A percentile compares a stretch with the other conserved stretches of the same genome.
Conservation (phyloP, 2,113 vertebrate genomes). For the rat (Rattus norvegicus) region DNA sequence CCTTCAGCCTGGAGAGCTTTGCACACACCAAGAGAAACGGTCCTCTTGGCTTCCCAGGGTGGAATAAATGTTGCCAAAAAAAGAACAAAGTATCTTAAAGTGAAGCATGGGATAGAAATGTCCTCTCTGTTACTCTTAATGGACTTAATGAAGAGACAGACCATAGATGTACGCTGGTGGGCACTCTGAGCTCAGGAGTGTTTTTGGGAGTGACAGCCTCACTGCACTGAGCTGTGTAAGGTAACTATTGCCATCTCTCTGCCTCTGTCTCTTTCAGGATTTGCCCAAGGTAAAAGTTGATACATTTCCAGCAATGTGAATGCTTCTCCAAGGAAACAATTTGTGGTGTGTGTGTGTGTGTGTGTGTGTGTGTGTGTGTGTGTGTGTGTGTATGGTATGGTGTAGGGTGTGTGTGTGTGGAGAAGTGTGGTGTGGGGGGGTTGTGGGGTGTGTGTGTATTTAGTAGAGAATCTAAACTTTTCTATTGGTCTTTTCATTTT, state of each 20-base stretch:
- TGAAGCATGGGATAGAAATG: not conserved
- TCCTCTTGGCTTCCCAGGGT: not conserved
- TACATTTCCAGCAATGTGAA: not conserved
- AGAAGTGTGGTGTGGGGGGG: no score
- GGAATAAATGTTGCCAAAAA: not conserved
- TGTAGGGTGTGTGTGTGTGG: no score
- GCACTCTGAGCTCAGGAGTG: not conserved
- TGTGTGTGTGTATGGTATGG: not conserved
- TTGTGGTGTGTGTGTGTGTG: not conserved
- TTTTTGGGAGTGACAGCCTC: not conserved
- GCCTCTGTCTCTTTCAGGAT: not conserved
- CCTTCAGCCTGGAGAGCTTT: not conserved
- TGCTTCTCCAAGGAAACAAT: not conserved
- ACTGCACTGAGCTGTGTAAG: not conserved
- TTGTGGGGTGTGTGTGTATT: not conserved
- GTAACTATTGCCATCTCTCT: not conserved
- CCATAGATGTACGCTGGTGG: not conserved
- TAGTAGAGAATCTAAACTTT: conserved; percentile 35
- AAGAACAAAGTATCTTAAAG: not conserved
- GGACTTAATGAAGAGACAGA: not conserved
- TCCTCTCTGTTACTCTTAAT: not conserved
- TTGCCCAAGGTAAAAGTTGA: not conserved
- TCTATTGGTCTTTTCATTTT: not conserved
- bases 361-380: not conserved
- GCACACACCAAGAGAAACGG: not conserved